A percentile compares a stretch with the other conserved stretches of the same genome.
These are phyloP conservation scores for Dryocosmus kuriphilus DNA, from an alignment of 2,888 invertebrate genomes.

Conservation along the genomic window DNA sequence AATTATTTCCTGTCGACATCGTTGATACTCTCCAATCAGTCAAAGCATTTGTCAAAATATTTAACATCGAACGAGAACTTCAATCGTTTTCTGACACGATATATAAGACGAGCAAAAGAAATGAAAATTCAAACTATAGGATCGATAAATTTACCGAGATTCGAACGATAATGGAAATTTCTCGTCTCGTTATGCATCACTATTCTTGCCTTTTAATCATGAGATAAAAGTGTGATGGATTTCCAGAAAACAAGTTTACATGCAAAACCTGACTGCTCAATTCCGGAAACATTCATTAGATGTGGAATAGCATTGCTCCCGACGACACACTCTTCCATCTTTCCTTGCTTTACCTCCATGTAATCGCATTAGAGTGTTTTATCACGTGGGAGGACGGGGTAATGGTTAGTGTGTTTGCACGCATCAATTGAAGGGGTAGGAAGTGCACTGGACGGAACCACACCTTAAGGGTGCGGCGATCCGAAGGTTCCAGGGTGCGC, in stretches of 20 bases:
- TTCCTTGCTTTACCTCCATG: conserved; percentile 43
- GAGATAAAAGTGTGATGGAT: neutral
- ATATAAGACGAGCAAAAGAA: too few species aligned
- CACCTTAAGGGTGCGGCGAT: conserved; percentile 50
- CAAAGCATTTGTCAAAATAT: too few species aligned
- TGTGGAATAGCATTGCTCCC: conserved; percentile 13
- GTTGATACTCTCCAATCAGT: too few species aligned
- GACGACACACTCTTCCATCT: conserved; percentile 46
- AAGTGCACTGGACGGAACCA: conserved; percentile 49
- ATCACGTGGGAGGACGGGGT: conserved; percentile 50
- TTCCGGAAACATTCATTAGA: neutral
- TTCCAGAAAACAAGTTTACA: neutral
- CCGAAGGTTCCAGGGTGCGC: conserved; percentile 45
- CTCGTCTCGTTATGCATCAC: too few species aligned
- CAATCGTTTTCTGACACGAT: too few species aligned
- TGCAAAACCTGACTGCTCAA: neutral
- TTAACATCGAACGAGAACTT: too few species aligned
- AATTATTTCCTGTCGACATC: too few species aligned
- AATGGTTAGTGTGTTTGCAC: conserved; percentile 48
- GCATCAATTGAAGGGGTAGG: conserved; percentile 47
- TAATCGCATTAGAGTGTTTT: conserved; percentile 52
- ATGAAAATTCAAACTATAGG: too few species aligned
- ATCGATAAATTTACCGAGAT: too few species aligned
- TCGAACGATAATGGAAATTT: too few species aligned
- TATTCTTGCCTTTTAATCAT: too few species aligned